Conservation (phyloP, 2,113 vertebrate species). For the Phylloscopus trochiloides region DNA sequence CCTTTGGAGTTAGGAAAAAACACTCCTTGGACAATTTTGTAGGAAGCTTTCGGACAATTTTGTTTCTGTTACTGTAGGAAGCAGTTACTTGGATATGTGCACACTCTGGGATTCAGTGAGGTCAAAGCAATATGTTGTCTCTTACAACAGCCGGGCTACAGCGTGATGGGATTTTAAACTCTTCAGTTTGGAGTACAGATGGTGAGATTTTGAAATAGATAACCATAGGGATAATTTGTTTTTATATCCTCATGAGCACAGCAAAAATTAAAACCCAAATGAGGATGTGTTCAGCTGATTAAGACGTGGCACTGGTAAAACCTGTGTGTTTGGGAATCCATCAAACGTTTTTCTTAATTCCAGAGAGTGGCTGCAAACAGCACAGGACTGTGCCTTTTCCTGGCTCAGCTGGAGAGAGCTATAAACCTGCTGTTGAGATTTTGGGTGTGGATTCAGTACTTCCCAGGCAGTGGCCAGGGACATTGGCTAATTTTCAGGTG, state of each 20-base stretch:
- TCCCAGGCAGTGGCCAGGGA: neutral
- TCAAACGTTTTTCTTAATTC: neutral
- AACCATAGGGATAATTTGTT: neutral
- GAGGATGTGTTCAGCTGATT: neutral
- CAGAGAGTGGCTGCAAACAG: neutral
- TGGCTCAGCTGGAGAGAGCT: neutral
- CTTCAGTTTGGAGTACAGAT: neutral
- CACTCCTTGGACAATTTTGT: neutral
- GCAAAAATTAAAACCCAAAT: neutral
- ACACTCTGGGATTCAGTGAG: neutral
- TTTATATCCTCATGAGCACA: neutral
- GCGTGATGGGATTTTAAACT: neutral
- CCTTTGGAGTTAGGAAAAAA: neutral
- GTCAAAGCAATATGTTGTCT: neutral
- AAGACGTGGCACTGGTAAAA: neutral
- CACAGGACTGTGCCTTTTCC: neutral
- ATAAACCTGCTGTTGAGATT: neutral
- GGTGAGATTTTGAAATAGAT: neutral
- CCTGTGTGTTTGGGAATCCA: neutral
- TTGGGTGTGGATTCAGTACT: neutral
- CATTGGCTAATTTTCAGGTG: neutral
- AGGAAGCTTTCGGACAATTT: neutral
- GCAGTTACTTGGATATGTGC: rapidly evolving
- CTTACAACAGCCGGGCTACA: neutral
- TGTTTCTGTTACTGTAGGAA: neutral